Percentiles rank a stretch among this genome's conserved stretches.
These are phyloP conservation scores for Phyllopteryx taeniolatus DNA, from an alignment of 2,113 vertebrate genomes.

Conservation along the genomic window DNA sequence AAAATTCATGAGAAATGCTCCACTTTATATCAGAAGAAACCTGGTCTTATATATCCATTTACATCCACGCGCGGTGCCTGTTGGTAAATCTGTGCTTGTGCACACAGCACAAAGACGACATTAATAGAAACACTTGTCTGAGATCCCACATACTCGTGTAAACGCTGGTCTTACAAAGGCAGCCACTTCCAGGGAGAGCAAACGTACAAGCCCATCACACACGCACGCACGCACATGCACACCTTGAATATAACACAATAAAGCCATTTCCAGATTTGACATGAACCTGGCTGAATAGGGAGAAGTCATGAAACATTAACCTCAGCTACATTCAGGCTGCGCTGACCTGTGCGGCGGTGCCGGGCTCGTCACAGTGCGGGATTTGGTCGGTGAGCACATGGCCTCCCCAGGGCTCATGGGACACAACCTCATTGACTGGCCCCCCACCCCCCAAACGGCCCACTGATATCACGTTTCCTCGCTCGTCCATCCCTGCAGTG, in stretches of 20 bases:
- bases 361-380: constrained; percentile 31
- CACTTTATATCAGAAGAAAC: too few species aligned
- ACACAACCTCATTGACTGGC: constrained; percentile 44
- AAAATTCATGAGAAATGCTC: too few species aligned
- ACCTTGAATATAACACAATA: constrained; percentile 56
- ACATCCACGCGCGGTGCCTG: constrained; percentile 46
- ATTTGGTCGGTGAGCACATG: constrained; percentile 43
- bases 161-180: constrained; percentile 53
- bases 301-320: constrained; percentile 71
- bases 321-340: constrained; percentile 54
- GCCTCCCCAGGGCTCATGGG: constrained; percentile 55
- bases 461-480: constrained; percentile 32
- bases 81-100: constrained; percentile 65
- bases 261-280: constrained; percentile 68
- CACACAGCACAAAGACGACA: constrained; percentile 64
- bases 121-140: constrained; percentile 67
- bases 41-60: too few species aligned
- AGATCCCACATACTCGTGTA: constrained; percentile 55
- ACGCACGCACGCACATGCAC: neutral
- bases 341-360: constrained; percentile 25
- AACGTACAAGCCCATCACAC: constrained; percentile 35
- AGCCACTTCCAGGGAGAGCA: constrained; percentile 29
- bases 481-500: constrained; percentile 36
- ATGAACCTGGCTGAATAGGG: constrained; percentile 53
- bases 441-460: constrained; percentile 16